Conservation (phyloP, 1,140 invertebrate species). For the Heliothis virescens region DNA sequence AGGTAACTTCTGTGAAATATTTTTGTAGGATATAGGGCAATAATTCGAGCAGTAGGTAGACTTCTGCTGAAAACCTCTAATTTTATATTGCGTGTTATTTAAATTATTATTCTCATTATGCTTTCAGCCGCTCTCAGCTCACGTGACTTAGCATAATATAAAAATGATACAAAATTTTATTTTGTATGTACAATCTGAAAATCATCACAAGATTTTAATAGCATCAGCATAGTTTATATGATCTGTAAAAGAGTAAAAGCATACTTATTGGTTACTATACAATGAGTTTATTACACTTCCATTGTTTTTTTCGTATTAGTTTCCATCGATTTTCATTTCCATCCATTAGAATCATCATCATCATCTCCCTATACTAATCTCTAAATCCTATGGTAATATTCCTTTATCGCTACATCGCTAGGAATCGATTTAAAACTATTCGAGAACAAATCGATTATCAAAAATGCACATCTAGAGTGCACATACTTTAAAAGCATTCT, state of each 20-base stretch:
- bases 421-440: not conserved
- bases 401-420: not conserved
- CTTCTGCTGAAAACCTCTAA: not conserved
- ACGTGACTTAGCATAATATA: conserved; percentile 47
- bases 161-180: not conserved
- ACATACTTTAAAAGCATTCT: conserved; percentile 29
- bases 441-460: not conserved
- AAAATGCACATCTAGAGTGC: not conserved
- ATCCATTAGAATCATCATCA: too few relatives aligned
- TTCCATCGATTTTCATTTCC: too few relatives aligned
- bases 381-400: too few relatives aligned
- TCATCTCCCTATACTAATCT: too few relatives aligned
- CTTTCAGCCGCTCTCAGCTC: not conserved
- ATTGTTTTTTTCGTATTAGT: not conserved
- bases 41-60: not conserved
- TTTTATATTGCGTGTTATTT: not conserved
- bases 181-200: not conserved
- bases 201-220: too few relatives aligned
- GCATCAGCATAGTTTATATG: too few relatives aligned
- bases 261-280: not conserved
- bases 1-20: too few relatives aligned
- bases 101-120: conserved; percentile 36
- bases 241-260: not conserved
- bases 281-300: not conserved
- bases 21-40: too few relatives aligned